A percentile compares a stretch with the other conserved stretches of the same genome.
phyloP scores from a whole-genome alignment of 2,113 vertebrate species.

The Dasyurus viverrinus region DNA sequence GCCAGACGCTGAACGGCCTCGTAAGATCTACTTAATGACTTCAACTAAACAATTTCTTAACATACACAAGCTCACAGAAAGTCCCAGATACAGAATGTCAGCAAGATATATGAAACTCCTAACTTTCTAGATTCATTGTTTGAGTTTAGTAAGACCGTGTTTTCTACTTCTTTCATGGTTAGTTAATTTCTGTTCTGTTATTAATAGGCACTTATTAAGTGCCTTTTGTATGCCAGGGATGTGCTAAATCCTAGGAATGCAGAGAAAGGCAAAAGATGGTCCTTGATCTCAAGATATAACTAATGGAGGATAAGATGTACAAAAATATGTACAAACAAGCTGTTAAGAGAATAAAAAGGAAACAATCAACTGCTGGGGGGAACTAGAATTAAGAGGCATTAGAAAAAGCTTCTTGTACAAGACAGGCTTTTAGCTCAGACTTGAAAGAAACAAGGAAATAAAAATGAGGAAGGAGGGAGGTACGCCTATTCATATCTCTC shows the following conservation, averaged over 20 bases:
- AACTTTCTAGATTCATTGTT: background rate
- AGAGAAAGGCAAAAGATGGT: background rate
- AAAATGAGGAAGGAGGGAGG: too few species aligned
- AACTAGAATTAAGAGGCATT: background rate
- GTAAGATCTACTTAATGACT: background rate
- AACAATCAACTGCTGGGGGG: background rate
- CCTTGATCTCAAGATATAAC: background rate
- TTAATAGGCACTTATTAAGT: background rate
- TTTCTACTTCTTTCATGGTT: background rate
- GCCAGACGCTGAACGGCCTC: background rate
- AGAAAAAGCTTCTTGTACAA: background rate
- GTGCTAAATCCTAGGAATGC: background rate
- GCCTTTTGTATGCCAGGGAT: background rate
- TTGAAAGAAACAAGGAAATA: background rate
- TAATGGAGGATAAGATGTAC: background rate
- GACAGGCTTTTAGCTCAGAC: background rate
- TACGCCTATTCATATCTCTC: background rate
- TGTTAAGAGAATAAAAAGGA: background rate
- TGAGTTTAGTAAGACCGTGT: background rate
- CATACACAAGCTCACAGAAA: background rate
- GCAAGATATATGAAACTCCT: background rate
- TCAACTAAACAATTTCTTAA: background rate
- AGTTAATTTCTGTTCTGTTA: background rate
- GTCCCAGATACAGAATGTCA: background rate
- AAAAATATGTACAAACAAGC: background rate